A percentile compares a stretch with the other conserved stretches of the same genome.
Evolutionary conservation across 2,113 vertebrate genomes (phyloP).

Genomic region (Oncorhynchus keta): DNA sequence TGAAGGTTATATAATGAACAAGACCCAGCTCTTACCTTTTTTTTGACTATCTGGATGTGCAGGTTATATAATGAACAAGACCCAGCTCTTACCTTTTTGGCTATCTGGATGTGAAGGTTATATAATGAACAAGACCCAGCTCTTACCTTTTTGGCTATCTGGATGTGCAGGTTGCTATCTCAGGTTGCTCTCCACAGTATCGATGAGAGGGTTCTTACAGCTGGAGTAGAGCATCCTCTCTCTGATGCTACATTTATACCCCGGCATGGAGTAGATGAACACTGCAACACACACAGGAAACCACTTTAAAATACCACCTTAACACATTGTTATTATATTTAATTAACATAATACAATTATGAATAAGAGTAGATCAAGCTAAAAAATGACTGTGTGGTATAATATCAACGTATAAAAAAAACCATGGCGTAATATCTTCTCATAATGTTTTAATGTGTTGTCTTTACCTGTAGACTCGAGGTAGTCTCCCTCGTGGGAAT

Average conservation of each 20-base stretch:
- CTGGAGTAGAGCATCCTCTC: constrained; percentile 90
- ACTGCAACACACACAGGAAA: constrained; percentile 65
- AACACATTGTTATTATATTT: neutral
- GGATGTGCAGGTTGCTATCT: constrained; percentile 49
- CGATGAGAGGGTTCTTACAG: constrained; percentile 83
- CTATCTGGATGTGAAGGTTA: constrained; percentile 78
- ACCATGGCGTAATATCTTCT: no score
- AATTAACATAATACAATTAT: no score
- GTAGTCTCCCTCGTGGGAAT: constrained; percentile 93
- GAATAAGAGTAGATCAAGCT: no score
- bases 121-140: no score
- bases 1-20: no score
- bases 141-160: no score
- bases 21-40: no score
- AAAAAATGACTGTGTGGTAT: no score
- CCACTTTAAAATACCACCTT: neutral
- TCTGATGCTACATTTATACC: constrained; percentile 85
- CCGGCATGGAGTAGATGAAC: constrained; percentile 92
- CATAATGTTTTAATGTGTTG: neutral
- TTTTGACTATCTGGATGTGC: no score
- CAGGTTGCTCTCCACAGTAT: constrained; percentile 80
- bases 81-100: constrained; percentile 77
- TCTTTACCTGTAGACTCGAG: constrained; percentile 89
- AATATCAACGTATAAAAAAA: no score
- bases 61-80: neutral